These are phyloP conservation scores for Bergia sp. DNA, from an alignment of 92 coral and sea anemone species.

Conservation along the genomic window DNA sequence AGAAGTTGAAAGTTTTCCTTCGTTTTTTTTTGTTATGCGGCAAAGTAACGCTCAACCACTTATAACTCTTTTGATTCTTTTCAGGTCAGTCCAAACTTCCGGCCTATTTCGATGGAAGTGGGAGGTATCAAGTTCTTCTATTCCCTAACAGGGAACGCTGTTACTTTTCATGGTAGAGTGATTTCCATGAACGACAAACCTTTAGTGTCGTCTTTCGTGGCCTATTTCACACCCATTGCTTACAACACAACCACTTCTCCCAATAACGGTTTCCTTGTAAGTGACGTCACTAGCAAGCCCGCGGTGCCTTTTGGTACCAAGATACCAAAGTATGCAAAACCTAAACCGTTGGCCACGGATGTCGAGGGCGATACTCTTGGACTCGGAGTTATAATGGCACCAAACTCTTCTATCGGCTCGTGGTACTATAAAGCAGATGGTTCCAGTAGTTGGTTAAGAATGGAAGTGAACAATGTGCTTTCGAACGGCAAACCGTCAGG, in stretches of 20 bases:
- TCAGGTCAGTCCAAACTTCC: not conserved
- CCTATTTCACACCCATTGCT: slow-evolving; percentile 60
- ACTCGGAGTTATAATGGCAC: slow-evolving; percentile 61
- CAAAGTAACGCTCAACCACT: not conserved
- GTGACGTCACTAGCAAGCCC: slow-evolving; percentile 54
- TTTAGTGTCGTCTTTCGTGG: slow-evolving; percentile 24
- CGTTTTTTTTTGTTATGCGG: not conserved
- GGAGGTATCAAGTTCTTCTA: not conserved
- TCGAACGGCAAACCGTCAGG: slow-evolving; percentile 36
- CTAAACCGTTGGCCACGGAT: slow-evolving; percentile 53
- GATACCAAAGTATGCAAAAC: slow-evolving; percentile 37
- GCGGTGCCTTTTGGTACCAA: slow-evolving; percentile 51
- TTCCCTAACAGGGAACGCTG: not conserved
- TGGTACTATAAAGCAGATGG: slow-evolving; percentile 55
- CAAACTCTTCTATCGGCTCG: slow-evolving; percentile 63
- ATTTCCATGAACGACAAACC: slow-evolving; percentile 69
- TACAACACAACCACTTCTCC: slow-evolving; percentile 64
- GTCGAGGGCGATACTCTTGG: slow-evolving; percentile 61
- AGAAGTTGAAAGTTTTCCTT: too few relatives aligned
- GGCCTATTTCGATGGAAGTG: not conserved
- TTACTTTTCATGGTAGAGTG: slow-evolving; percentile 44
- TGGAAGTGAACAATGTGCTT: slow-evolving; percentile 47
- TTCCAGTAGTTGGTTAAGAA: slow-evolving; percentile 30
- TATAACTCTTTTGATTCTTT: not conserved
- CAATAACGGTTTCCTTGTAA: slow-evolving; percentile 56